A percentile compares a stretch with the other conserved stretches of the same genome.
Conservation (phyloP, 1,140 invertebrate genomes). For the Brachionus koreanus region DNA sequence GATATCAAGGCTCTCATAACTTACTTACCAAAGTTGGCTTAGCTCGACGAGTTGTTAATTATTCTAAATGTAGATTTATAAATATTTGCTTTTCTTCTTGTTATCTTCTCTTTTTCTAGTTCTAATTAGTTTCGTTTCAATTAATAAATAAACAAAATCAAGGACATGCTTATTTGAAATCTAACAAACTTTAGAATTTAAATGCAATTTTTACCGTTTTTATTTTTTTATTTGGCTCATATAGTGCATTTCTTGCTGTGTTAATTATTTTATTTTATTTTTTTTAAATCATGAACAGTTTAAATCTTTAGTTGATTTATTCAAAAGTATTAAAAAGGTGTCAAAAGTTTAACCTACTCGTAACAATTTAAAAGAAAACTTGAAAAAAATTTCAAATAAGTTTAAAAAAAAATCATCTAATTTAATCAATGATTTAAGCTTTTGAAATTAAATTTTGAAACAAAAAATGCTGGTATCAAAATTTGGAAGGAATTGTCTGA, state of each 20-base stretch:
- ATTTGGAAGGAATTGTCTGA: background rate
- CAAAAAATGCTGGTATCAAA: background rate
- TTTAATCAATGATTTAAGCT: too few relatives aligned
- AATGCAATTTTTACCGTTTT: conserved; percentile 1
- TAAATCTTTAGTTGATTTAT: background rate
- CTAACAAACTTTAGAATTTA: background rate
- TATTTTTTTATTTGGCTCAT: background rate
- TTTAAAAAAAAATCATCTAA: too few relatives aligned
- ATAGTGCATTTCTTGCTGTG: background rate
- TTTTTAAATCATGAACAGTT: background rate
- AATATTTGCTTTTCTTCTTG: conserved; percentile 10
- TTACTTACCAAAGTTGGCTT: background rate
- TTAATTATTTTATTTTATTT: background rate
- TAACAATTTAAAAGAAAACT: too few relatives aligned
- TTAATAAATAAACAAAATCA: conserved; percentile 7
- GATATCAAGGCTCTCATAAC: background rate
- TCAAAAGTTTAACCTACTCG: background rate
- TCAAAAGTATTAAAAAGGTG: background rate
- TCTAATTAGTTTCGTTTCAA: conserved; percentile 24
- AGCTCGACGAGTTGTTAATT: background rate
- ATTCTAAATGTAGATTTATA: conserved; percentile 19
- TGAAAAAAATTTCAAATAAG: too few relatives aligned
- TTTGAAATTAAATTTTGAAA: too few relatives aligned
- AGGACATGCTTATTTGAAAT: background rate
- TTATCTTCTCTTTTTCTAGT: conserved; percentile 1